Percentiles rank a stretch among this genome's conserved stretches.
phyloP scores from a whole-genome alignment of 1,140 invertebrate species.

The Papilio glaucus region DNA sequence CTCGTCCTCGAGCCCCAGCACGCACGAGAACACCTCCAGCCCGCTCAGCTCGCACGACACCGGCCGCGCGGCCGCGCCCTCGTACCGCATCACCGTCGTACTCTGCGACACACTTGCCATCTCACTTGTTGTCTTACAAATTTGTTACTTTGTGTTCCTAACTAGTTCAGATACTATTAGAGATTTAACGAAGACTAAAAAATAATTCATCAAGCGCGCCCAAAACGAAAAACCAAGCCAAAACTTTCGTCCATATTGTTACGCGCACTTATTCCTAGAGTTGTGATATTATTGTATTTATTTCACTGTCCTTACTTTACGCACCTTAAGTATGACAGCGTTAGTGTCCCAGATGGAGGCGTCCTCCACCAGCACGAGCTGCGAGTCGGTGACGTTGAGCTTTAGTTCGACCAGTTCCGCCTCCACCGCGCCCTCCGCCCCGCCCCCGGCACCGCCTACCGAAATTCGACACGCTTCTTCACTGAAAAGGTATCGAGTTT shows the following conservation, averaged over 20 bases:
- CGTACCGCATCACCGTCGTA: constrained; percentile 93
- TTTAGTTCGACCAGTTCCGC: constrained; percentile 89
- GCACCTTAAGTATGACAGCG: constrained; percentile 96
- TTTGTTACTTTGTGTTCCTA: constrained; percentile 81
- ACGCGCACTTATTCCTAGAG: no score
- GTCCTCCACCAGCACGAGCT: constrained; percentile 97
- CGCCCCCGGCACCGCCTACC: constrained; percentile 37
- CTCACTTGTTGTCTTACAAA: not conserved
- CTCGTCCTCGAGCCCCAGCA: constrained; percentile 95
- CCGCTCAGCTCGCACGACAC: constrained; percentile 94
- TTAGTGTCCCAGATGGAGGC: constrained; percentile 94
- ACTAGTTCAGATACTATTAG: no score
- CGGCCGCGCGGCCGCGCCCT: constrained; percentile 88
- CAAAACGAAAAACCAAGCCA: no score
- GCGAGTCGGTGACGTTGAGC: constrained; percentile 97
- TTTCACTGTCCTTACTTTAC: not conserved
- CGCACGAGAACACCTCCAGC: constrained; percentile 97
- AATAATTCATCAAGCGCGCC: no score
- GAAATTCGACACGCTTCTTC: constrained; percentile 38
- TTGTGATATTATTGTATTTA: not conserved
- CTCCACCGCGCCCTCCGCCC: constrained; percentile 32
- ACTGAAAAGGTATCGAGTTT: constrained; percentile 25
- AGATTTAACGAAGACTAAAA: no score
- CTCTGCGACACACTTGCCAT: constrained; percentile 83
- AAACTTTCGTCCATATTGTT: no score